phyloP scores from a whole-genome alignment of 2,113 vertebrate genomes.

The Cercopithecus mona region DNA sequence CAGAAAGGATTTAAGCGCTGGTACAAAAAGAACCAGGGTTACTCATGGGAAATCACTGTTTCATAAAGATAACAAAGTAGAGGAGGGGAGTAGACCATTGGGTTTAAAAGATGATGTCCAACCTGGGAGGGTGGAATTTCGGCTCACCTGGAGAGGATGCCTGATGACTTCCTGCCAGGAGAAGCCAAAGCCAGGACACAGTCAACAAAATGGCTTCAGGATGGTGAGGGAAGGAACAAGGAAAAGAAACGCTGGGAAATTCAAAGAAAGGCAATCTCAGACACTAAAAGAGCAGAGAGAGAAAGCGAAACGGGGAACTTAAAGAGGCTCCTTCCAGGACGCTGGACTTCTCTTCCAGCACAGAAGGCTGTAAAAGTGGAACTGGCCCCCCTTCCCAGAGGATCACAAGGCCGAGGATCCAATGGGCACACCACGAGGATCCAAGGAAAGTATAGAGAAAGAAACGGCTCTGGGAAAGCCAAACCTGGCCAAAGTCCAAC shows the following conservation, averaged over 20 bases:
- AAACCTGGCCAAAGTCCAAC: not conserved
- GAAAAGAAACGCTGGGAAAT: not conserved
- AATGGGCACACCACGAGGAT: not conserved
- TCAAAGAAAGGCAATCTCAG: not conserved
- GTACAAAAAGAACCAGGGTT: not conserved
- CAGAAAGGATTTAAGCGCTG: not conserved
- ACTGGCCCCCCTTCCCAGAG: not conserved
- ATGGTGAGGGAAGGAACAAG: not conserved
- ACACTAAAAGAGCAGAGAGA: not conserved
- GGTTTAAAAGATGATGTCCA: not conserved
- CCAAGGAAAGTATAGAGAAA: fast-evolving
- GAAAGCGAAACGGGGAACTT: fast-evolving
- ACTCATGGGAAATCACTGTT: not conserved
- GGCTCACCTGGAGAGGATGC: not conserved
- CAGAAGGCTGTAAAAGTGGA: fast-evolving
- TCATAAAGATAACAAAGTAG: not conserved
- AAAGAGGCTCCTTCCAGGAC: not conserved
- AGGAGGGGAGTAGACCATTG: not conserved
- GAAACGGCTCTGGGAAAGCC: not conserved
- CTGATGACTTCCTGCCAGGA: not conserved
- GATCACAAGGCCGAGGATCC: not conserved
- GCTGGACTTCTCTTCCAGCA: too few relatives aligned
- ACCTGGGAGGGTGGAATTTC: not conserved
- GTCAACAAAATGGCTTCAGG: not conserved
- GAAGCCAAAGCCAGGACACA: not conserved